Percentiles rank a stretch among this genome's conserved stretches.
These are phyloP conservation scores for Noctuana brunneofusca DNA, from an alignment of 2,888 invertebrate genomes.

Conservation along the genomic window DNA sequence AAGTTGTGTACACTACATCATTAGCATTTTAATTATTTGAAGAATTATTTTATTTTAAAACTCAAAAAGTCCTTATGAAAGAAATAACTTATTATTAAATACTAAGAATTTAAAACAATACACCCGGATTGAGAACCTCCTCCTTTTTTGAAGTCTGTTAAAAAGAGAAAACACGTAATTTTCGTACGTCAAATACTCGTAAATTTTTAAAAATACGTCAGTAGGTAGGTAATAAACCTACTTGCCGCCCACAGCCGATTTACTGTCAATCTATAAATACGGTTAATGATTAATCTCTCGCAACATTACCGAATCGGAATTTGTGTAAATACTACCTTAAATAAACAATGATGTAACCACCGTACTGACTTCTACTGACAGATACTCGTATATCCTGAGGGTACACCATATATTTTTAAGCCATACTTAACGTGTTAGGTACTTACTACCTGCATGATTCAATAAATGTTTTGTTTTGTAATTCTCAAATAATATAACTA, in stretches of 20 bases:
- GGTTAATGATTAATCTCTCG: slow-evolving; percentile 57
- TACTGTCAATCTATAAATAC: slow-evolving; percentile 70
- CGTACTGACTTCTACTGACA: background rate
- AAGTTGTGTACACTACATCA: too few species aligned
- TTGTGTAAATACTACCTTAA: slow-evolving; percentile 61
- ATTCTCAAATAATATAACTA: too few species aligned
- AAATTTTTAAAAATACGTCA: slow-evolving; percentile 55
- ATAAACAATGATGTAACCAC: slow-evolving; percentile 71
- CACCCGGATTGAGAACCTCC: too few species aligned
- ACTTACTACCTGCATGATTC: too few species aligned
- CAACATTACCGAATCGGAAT: slow-evolving; percentile 55
- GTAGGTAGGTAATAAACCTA: slow-evolving; percentile 61
- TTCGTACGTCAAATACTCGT: slow-evolving; percentile 35
- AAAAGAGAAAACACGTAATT: too few species aligned
- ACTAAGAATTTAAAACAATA: too few species aligned
- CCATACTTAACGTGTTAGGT: background rate
- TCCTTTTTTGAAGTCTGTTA: too few species aligned
- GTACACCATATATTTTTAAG: background rate
- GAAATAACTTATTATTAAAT: too few species aligned
- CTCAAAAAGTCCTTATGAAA: too few species aligned
- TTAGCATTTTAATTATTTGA: too few species aligned
- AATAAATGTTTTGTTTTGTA: too few species aligned
- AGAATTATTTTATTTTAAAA: too few species aligned
- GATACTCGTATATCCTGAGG: background rate
- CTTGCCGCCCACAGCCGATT: slow-evolving; percentile 57